Base-by-base conservation (phyloP, 1,140 invertebrate genomes). In the Drosophila orena region DNA sequence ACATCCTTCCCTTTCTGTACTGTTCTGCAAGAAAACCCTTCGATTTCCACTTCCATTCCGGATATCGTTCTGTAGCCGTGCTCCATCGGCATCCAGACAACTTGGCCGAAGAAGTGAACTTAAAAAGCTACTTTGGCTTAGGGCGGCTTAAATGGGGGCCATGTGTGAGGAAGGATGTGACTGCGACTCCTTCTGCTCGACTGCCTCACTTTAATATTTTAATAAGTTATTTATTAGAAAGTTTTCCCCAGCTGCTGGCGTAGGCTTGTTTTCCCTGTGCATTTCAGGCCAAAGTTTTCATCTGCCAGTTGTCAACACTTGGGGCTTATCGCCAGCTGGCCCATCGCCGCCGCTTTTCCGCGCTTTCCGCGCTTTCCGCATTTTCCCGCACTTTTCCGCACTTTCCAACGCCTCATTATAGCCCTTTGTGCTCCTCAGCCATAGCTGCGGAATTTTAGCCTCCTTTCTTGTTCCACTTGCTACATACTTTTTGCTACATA, bases 201-300 rank as follows among this genome's bases (percentile, higher is more conserved):
- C 49, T 20, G 49, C 61, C 52, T 62, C 64, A 62, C 75, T 77
- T 77, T 77, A 77, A 77, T 77, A 77, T 77, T 77, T 77, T 77
- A 76, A 77, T 77, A 77, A 77, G 75, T 77, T 77, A 77, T 77
- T 77, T 77, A 77, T 77, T 77, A 77, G 75, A 77, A 77, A 77
- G 75, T 77, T 77, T 70, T 77, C n/a, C 20, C 43, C 65, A 38
- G n/a, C 46, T 46, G 55, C 52, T 40, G 71, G 47, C 72, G 70
- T 60, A 72, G 56, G 56, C 69, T 74, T 77, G 74, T 69, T 77
- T 77, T 77, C 60, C 44, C 50, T 69, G 64, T 47, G 73, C 40
- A 69, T 68, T 77, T 69, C 42, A 47, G 62, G 44, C n/a, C 35
- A 77, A 77, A 68, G 34, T 77, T 77, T 76, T 53, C 61, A 54